A percentile compares a stretch with the other conserved stretches of the same genome.
phyloP scores from a whole-genome alignment of 2,113 vertebrate species.

The Salvelinus alpinus region DNA sequence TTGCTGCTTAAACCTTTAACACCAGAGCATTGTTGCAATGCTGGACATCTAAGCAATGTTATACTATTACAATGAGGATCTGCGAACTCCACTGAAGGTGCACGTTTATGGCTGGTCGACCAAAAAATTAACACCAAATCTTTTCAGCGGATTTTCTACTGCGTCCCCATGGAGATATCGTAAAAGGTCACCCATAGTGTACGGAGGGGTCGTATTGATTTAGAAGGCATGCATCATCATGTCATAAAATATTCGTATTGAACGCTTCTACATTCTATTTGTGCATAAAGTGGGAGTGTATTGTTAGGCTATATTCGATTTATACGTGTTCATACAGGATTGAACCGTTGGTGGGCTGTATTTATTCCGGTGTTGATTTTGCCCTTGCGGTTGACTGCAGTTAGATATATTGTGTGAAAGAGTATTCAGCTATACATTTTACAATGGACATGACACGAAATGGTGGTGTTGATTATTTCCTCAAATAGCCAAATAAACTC shows the following conservation, averaged over 20 bases:
- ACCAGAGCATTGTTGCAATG: background rate
- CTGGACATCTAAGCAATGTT: background rate
- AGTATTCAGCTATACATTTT: background rate
- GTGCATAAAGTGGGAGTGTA: background rate
- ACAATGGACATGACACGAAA: background rate
- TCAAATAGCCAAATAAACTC: background rate
- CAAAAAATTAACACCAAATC: background rate
- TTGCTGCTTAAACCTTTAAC: background rate
- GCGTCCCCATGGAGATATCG: slow-evolving; percentile 9
- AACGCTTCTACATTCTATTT: background rate
- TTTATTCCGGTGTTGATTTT: slow-evolving; percentile 13
- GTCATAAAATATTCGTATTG: background rate
- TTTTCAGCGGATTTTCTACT: slow-evolving; percentile 11
- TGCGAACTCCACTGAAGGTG: background rate
- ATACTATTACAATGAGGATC: background rate
- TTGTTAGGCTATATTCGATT: background rate
- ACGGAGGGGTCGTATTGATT: background rate
- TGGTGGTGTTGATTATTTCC: background rate
- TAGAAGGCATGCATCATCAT: background rate
- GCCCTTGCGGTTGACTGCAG: slow-evolving; percentile 20
- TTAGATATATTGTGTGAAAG: background rate
- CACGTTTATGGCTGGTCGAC: slow-evolving; percentile 4
- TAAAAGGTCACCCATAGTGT: slow-evolving; percentile 10
- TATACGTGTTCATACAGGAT: background rate
- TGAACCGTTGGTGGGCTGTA: background rate